Evolutionary conservation across 2,888 invertebrate species (phyloP).

Genomic region (Lasioglossum vierecki): DNA sequence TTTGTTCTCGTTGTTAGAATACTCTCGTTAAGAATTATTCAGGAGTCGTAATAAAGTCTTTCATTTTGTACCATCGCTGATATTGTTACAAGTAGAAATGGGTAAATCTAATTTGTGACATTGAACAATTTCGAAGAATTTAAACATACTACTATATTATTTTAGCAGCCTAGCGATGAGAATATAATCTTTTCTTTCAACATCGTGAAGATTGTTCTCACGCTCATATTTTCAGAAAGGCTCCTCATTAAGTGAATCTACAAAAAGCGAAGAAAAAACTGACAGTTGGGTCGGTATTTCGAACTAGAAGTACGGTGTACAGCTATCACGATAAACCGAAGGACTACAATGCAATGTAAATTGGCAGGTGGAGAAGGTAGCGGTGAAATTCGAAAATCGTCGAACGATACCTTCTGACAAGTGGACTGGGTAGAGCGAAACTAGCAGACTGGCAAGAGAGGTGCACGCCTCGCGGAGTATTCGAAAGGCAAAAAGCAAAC

Average conservation of each 20-base stretch:
- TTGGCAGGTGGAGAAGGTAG: background rate
- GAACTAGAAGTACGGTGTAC: background rate
- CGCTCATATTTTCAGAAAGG: too few relatives aligned
- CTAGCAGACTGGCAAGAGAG: background rate
- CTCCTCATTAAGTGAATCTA: background rate
- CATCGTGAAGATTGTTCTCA: background rate
- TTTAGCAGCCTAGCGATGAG: background rate
- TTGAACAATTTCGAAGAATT: too few relatives aligned
- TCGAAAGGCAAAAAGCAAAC: constrained; percentile 8
- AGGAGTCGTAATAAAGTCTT: background rate
- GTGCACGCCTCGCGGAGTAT: background rate
- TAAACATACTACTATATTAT: too few relatives aligned
- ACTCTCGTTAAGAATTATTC: background rate
- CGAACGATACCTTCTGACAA: background rate
- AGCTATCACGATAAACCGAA: background rate
- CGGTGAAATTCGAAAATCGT: background rate
- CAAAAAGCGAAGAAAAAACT: too few relatives aligned
- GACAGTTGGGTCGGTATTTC: background rate
- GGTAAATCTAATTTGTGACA: too few relatives aligned
- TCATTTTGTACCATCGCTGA: background rate
- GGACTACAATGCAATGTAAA: background rate
- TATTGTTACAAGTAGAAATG: background rate
- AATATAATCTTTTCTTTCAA: background rate
- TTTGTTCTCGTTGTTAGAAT: background rate
- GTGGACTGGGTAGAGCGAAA: background rate